Evolutionary conservation across 1,140 invertebrate genomes (phyloP).

Genomic region (Tachypleus tridentatus): DNA sequence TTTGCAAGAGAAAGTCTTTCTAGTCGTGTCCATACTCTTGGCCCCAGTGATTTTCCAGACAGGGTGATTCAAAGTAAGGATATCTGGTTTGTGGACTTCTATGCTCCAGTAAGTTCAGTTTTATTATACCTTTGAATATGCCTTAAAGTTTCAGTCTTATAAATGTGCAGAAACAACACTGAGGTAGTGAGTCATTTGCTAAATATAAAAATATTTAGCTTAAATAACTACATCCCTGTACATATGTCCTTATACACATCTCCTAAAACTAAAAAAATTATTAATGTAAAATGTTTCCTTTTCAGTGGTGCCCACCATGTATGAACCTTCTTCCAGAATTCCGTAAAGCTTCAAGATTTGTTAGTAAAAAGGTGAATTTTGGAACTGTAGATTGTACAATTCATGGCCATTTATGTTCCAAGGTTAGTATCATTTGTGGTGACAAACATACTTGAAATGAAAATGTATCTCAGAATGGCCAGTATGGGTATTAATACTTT

Average conservation of each 20-base stretch:
- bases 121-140: neutral
- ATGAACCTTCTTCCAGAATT: conserved; percentile 57
- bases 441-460: no score
- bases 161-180: no score
- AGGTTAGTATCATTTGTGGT: conserved; percentile 22
- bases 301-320: conserved; percentile 65
- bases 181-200: no score
- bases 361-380: conserved; percentile 43
- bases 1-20: conserved; percentile 53
- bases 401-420: conserved; percentile 35
- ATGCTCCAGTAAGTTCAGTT: conserved; percentile 46
- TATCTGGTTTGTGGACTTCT: conserved; percentile 64
- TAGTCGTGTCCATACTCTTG: conserved; percentile 48
- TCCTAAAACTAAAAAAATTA: no score
- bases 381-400: conserved; percentile 46
- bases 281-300: conserved; percentile 3
- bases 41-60: conserved; percentile 44
- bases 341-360: conserved; percentile 47
- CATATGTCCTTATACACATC: no score
- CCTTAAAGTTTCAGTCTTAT: no score
- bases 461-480: no score
- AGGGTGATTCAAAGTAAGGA: conserved; percentile 31
- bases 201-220: no score
- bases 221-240: no score
- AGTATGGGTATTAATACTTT: no score